Conservation (phyloP, 2,888 invertebrate species). For the Eudasyphora cyanicolor region DNA sequence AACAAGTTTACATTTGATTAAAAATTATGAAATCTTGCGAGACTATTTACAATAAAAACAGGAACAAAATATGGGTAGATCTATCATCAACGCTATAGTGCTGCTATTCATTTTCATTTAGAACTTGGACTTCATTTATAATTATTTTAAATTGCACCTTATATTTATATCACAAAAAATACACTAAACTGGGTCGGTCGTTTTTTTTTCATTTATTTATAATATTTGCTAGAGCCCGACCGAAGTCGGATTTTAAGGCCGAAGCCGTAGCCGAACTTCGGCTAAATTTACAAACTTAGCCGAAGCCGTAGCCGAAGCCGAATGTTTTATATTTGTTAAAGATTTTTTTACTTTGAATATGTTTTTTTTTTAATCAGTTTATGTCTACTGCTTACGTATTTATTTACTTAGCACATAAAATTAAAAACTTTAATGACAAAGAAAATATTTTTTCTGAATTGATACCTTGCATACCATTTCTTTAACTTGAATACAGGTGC, state of each 20-base stretch:
- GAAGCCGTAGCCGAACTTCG: neutral
- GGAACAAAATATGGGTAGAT: neutral
- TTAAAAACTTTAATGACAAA: too few relatives aligned
- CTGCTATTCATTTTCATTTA: constrained; percentile 2
- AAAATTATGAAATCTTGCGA: constrained; percentile 34
- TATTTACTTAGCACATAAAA: too few relatives aligned
- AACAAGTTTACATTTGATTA: neutral
- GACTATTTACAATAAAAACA: neutral
- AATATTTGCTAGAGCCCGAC: neutral
- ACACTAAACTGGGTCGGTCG: too few relatives aligned
- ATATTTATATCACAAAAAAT: neutral
- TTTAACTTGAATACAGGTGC: too few relatives aligned
- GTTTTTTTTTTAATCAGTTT: too few relatives aligned
- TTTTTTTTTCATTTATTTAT: neutral
- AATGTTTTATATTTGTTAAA: too few relatives aligned
- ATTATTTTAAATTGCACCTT: neutral
- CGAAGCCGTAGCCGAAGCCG: too few relatives aligned
- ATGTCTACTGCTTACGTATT: too few relatives aligned
- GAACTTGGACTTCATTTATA: neutral
- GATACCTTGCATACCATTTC: too few relatives aligned
- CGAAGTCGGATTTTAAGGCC: neutral
- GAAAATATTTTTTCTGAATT: too few relatives aligned
- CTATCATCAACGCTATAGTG: neutral
- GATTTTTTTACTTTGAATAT: too few relatives aligned
- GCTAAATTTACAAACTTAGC: too few relatives aligned